These are phyloP conservation scores for Planococcus citri DNA, from an alignment of 1,140 invertebrate species.

Conservation along the genomic window DNA sequence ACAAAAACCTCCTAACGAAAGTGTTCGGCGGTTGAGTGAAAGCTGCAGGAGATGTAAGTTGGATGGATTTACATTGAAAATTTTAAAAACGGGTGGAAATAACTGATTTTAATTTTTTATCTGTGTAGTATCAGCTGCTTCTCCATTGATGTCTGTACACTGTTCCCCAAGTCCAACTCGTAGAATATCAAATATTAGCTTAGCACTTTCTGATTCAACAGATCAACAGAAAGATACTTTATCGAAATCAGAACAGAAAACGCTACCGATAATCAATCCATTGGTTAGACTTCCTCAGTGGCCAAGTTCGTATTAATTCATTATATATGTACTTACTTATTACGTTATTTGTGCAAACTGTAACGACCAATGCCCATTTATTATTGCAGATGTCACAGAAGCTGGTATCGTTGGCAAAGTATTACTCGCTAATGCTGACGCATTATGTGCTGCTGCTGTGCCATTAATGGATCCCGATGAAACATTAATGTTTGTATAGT, in stretches of 20 bases:
- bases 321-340: background rate
- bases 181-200: constrained; percentile 27
- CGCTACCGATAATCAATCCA: constrained; percentile 81
- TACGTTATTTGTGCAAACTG: background rate
- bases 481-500: constrained; percentile 52
- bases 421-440: constrained; percentile 88
- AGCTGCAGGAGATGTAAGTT: constrained; percentile 28
- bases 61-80: background rate
- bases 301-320: constrained; percentile 56
- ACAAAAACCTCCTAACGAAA: constrained; percentile 30
- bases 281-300: constrained; percentile 70
- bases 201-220: constrained; percentile 21
- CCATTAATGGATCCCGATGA: constrained; percentile 86
- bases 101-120: background rate
- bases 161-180: constrained; percentile 29
- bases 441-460: constrained; percentile 84
- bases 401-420: constrained; percentile 79
- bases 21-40: constrained; percentile 34
- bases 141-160: constrained; percentile 31
- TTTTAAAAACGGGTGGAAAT: background rate
- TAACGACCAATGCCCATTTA: background rate
- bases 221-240: constrained; percentile 24
- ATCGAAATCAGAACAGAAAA: constrained; percentile 40
- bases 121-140: constrained; percentile 31
- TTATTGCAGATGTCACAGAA: constrained; percentile 42